These are phyloP conservation scores for Porites australiensis DNA, from an alignment of 64 coral and sea anemone species.

Conservation along the genomic window DNA sequence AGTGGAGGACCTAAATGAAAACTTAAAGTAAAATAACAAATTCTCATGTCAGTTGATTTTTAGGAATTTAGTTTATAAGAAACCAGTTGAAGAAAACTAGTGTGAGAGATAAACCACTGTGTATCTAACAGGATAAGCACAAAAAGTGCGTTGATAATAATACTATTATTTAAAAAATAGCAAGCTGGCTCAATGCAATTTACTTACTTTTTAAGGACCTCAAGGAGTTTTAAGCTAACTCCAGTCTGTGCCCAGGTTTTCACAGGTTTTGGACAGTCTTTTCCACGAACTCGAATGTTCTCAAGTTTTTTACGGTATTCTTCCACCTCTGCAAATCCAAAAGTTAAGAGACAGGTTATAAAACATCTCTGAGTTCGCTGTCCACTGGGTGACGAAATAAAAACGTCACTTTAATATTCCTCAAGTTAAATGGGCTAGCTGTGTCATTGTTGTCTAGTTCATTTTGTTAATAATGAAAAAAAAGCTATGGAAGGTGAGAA, in stretches of 20 bases:
- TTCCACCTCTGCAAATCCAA: constrained; percentile 43
- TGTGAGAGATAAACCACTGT: too few species aligned
- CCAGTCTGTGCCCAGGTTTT: constrained; percentile 82
- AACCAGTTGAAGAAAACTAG: too few species aligned
- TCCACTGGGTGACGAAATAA: too few species aligned
- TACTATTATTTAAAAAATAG: neutral
- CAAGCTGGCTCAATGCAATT: neutral
- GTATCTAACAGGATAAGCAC: neutral
- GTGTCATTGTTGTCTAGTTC: too few species aligned
- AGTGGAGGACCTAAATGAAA: too few species aligned
- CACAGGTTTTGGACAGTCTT: constrained; percentile 76
- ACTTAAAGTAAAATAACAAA: too few species aligned
- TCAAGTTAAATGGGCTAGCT: too few species aligned
- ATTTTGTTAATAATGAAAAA: too few species aligned
- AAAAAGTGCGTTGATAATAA: neutral
- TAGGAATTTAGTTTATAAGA: too few species aligned
- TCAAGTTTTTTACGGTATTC: constrained; percentile 57
- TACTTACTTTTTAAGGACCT: constrained; percentile 79
- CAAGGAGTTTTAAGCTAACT: constrained; percentile 70
- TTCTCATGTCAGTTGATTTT: too few species aligned
- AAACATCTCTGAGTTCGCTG: neutral
- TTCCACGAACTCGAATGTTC: constrained; percentile 67
- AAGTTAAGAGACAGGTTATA: neutral
- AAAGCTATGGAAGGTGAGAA: too few species aligned
- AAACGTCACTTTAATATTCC: too few species aligned